Conservation (phyloP, 2,888 invertebrate species). For the Unio pictorum region DNA sequence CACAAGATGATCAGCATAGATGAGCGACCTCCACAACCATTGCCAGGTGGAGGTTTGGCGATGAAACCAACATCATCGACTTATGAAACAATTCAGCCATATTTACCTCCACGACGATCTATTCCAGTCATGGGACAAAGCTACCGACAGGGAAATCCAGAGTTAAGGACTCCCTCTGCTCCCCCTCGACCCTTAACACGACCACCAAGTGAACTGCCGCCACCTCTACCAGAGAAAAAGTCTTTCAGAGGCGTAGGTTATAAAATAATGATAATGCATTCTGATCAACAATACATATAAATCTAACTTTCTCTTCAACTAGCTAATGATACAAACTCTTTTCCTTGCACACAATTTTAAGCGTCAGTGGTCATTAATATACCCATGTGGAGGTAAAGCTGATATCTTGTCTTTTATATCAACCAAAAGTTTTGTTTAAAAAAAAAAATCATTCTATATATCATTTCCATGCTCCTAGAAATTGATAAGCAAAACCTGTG, state of each 20-base stretch:
- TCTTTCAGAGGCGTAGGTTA: neutral
- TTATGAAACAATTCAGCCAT: conserved; percentile 6
- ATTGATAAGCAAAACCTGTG: too few species aligned
- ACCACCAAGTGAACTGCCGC: conserved; percentile 23
- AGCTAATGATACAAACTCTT: too few species aligned
- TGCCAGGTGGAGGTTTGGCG: neutral
- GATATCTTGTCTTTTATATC: too few species aligned
- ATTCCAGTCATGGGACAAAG: conserved; percentile 56
- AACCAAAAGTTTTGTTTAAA: too few species aligned
- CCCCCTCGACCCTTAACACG: conserved; percentile 9
- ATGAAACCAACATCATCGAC: neutral
- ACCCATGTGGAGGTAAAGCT: too few species aligned
- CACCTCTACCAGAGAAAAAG: conserved; percentile 21
- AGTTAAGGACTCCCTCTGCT: conserved; percentile 32
- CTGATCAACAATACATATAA: too few species aligned
- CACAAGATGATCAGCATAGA: neutral
- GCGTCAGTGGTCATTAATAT: too few species aligned
- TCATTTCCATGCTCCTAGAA: too few species aligned
- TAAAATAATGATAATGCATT: neutral
- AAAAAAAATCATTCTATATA: too few species aligned
- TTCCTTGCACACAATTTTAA: too few species aligned
- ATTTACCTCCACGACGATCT: conserved; percentile 26
- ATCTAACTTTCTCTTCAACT: too few species aligned
- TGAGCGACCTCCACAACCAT: neutral
- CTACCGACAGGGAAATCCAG: conserved; percentile 25